Base-by-base conservation (phyloP, 2,113 vertebrate genomes). In the Pseudolaguvia tuberculata region DNA sequence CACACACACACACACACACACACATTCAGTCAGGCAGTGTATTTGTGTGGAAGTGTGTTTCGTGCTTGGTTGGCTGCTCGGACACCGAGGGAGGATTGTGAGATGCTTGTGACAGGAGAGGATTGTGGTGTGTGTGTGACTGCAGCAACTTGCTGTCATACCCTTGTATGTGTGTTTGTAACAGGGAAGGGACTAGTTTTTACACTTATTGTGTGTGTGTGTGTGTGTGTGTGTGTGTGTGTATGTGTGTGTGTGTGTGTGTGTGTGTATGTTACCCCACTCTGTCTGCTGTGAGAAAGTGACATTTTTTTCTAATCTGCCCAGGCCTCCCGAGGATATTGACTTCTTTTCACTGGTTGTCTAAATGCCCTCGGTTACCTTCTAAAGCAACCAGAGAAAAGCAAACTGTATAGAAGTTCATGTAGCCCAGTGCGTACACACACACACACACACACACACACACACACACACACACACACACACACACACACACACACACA, bases 261-360 rank as follows among this genome's bases (percentile, higher is more conserved):
- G 56, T 67, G 59, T 48, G 48, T 23, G 57, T 27, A 45, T 42
- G 59, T 63, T 48, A 39, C 66, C 67, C 72, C 57, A 76, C 70
- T 75, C 59, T n/a, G 61, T 82, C 72, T 69, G 27, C 63, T 73
- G 50, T 47, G 18, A 83, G 63, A 75, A 83, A 84, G 79, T 85
- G 86, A 84, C 82, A 85, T 84, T 73, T 72, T 35, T 42, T 65
- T 79, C 71, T 85, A 86, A 86, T 88, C 83, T 83, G 77, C 73
- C 70, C 76, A 74, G 79, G 80, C 78, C 80, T 83, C 81, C 73
- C 53, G 47, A 51, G 80, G 81, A 81, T 85, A 83, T 84, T 75
- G 85, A 85, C 72, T 84, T 67, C 70, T 80, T 83, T 80, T 78
- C 68, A 74, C 55, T 72, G 58, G 56, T 58, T 55, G 79, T 78